Conservation (phyloP, 1,140 invertebrate genomes). For the Bombus turneri region DNA sequence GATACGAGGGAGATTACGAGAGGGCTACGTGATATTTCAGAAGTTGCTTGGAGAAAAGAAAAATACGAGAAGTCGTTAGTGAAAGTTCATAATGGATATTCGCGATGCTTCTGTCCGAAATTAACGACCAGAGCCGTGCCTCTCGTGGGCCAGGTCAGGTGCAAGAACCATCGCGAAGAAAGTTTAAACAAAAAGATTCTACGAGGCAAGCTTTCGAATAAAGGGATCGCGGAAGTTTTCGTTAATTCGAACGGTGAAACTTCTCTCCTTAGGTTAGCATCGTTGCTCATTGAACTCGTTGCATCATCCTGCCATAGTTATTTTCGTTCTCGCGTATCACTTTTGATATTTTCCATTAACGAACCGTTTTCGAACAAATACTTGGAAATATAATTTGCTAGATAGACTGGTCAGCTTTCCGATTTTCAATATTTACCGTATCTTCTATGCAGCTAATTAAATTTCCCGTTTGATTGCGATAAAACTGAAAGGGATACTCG, state of each 20-base stretch:
- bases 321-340: not conserved
- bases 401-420: not conserved
- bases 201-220: not conserved
- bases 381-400: not conserved
- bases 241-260: constrained; percentile 10
- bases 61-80: constrained; percentile 1
- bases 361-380: not conserved
- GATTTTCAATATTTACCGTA: not conserved
- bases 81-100: constrained; percentile 40
- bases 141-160: constrained; percentile 30
- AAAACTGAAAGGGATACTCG: not conserved
- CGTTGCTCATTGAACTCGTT: not conserved
- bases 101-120: not conserved
- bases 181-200: constrained; percentile 38
- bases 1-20: not conserved
- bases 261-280: not conserved
- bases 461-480: not conserved
- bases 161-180: constrained; percentile 22
- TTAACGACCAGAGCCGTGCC: constrained; percentile 19
- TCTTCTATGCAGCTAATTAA: not conserved
- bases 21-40: not conserved
- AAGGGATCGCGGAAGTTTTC: constrained; percentile 20
- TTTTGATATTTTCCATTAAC: not conserved
- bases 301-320: not conserved
- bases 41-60: not conserved